phyloP scores from a whole-genome alignment of 2,113 vertebrate species.

The human (Homo sapiens) region DNA sequence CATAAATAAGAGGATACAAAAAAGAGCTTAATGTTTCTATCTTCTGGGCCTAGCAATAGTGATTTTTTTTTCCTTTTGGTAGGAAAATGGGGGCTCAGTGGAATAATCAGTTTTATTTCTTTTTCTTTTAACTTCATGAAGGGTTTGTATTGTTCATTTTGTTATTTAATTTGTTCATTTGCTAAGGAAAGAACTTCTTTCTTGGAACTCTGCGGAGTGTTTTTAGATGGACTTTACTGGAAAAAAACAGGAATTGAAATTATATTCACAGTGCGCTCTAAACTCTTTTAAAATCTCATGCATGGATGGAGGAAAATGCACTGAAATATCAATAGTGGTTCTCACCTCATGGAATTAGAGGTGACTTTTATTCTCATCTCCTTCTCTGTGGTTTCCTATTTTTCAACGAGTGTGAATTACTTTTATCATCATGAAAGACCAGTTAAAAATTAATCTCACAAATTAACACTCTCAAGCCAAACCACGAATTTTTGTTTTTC shows the following conservation, averaged over 20 bases:
- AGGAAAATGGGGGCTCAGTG: neutral
- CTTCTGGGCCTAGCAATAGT: neutral
- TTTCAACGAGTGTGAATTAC: neutral
- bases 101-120: constrained; percentile 1
- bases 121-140: constrained; percentile 1
- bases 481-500: neutral
- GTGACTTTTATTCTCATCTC: constrained; percentile 36
- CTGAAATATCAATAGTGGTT: neutral
- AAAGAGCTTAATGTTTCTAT: neutral
- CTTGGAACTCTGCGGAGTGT: neutral
- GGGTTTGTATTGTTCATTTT: constrained; percentile 49
- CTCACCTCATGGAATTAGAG: neutral
- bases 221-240: constrained; percentile 46
- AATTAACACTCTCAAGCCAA: constrained; percentile 48
- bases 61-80: neutral
- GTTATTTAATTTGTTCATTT: constrained; percentile 53
- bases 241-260: constrained; percentile 30
- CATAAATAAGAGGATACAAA: neutral
- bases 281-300: constrained; percentile 22
- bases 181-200: constrained; percentile 19
- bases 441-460: constrained; percentile 12
- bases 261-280: constrained; percentile 3
- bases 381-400: constrained; percentile 40
- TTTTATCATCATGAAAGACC: neutral
- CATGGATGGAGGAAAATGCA: neutral